Evolutionary conservation across 2,888 invertebrate species (phyloP), one percentile per base, ranked within the genome.

Genomic region (Cyclophora punctaria): DNA sequence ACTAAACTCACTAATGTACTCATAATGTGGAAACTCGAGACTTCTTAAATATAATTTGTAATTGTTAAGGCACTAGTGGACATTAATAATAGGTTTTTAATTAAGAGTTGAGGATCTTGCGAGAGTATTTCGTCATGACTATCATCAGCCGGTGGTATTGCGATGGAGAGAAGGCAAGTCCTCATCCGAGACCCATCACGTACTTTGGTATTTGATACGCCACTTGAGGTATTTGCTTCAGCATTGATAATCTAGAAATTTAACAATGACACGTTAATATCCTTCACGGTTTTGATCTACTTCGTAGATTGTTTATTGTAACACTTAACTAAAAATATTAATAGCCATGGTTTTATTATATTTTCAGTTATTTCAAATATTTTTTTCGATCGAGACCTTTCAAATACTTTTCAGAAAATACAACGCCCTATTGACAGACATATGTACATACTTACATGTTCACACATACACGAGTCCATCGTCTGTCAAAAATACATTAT

Each of bases 171-270:
- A 45, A 40, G 4, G 49, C 41, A 35, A 37, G 5, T 53, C 55
- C 66, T 91, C 91, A 95, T 74, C 95, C 94, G 68, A 95, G 90
- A 56, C 95, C 94, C 89, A 96, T 90, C 64, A 96, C 94, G 78
- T 95, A 95, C 89, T 95, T 95, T 72, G 96, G 96, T 88, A 96
- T 90, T 82, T 93, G 93, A 80, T 92, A 93, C 52, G 94, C 94
- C 73, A 93, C 92, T 84, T 95, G 92, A 64, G 95, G 95, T 77
- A 96, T 93, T 67, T 95, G 95, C 92, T 95, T 94, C 69, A 96
- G 90, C 83, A 95, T 92, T 56, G 95, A 95, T 91, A 95, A 92
- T 80, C 96, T 95, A 90, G 56, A 90, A 92, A 77, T 63, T 47
- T 63, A 5, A 2, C 5, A 5, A 37, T 37, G 20, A 20, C 20